phyloP scores from a whole-genome alignment of 2,797 vertebrate species.

The Bryconaethiops microstoma region DNA sequence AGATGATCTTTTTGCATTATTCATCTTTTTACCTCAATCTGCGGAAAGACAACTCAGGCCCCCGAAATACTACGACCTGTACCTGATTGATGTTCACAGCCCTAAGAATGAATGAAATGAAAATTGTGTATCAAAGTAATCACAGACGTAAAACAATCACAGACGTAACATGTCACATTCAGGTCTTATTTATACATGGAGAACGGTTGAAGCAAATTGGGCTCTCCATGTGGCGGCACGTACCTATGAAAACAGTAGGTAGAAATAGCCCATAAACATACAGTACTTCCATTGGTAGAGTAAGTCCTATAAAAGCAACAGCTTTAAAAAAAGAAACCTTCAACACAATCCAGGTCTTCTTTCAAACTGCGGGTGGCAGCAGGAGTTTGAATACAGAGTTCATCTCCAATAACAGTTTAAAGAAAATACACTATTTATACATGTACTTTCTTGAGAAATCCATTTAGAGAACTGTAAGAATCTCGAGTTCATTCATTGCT shows the following conservation, averaged over 20 bases:
- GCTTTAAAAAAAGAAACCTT: constrained; percentile 23
- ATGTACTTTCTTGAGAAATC: constrained; percentile 12
- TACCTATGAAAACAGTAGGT: constrained; percentile 21
- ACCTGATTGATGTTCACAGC: background rate
- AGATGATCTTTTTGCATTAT: background rate
- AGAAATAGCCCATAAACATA: constrained; percentile 36
- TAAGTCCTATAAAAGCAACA: constrained; percentile 38
- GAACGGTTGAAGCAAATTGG: background rate
- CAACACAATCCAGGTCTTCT: constrained; percentile 7
- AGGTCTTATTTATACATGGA: constrained; percentile 7
- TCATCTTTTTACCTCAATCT: background rate
- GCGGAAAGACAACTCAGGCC: background rate
- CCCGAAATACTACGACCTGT: background rate
- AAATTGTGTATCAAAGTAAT: background rate
- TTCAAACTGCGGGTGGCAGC: constrained; percentile 7
- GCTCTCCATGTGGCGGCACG: background rate
- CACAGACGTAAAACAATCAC: constrained; percentile 13
- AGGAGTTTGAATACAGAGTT: background rate
- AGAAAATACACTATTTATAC: constrained; percentile 7
- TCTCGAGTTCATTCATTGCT: background rate
- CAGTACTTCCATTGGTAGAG: constrained; percentile 35
- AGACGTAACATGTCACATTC: constrained; percentile 21
- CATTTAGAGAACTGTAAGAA: background rate
- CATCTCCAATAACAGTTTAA: constrained; percentile 33
- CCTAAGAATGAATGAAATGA: constrained; percentile 14